phyloP scores from a whole-genome alignment of 2,888 invertebrate genomes.

The Eupithecia centaureata region DNA sequence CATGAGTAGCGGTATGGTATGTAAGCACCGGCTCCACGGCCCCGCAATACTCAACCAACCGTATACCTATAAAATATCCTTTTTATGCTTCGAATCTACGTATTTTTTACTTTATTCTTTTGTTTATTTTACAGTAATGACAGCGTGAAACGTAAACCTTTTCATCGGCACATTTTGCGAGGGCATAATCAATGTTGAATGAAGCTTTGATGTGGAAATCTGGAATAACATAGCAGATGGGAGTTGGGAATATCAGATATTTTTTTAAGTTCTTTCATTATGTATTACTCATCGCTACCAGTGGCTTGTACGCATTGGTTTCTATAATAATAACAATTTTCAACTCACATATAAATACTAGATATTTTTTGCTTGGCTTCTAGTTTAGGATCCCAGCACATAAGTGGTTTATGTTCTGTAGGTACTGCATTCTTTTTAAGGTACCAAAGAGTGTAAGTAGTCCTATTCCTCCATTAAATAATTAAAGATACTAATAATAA shows the following conservation, averaged over 20 bases:
- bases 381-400: too few relatives aligned
- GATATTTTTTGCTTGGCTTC: too few relatives aligned
- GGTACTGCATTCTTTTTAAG: too few relatives aligned
- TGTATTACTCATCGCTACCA: too few relatives aligned
- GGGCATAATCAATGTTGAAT: constrained; percentile 1
- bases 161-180: constrained; percentile 11
- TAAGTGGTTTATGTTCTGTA: too few relatives aligned
- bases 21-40: constrained; percentile 44
- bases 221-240: neutral
- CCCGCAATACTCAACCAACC: constrained; percentile 55
- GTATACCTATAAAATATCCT: constrained; percentile 52
- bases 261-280: neutral
- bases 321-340: too few relatives aligned
- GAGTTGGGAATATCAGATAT: neutral
- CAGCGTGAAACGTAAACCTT: constrained; percentile 29
- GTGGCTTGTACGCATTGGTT: too few relatives aligned
- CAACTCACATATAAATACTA: too few relatives aligned
- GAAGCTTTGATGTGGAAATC: neutral
- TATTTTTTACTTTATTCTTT: constrained; percentile 41
- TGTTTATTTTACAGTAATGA: constrained; percentile 40
- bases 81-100: constrained; percentile 46
- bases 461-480: too few relatives aligned
- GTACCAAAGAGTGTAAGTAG: too few relatives aligned
- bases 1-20: constrained; percentile 50
- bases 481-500: too few relatives aligned